Percentiles rank a stretch among this genome's conserved stretches.
These are phyloP conservation scores for Lagopus leucura DNA, from an alignment of 2,113 vertebrate species.

Conservation along the genomic window DNA sequence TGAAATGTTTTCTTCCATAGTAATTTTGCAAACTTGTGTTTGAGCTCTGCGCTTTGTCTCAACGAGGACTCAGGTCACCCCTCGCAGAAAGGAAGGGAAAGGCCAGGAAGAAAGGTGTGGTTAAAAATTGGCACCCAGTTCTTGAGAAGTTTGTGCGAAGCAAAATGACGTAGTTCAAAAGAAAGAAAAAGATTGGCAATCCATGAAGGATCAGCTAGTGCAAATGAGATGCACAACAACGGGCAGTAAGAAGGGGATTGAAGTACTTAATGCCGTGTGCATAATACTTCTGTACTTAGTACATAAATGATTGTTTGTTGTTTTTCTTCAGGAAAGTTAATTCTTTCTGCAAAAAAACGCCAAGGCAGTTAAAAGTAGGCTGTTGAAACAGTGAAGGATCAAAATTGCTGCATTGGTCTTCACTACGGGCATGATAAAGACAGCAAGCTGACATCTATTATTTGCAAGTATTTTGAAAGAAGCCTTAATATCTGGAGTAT, in stretches of 20 bases:
- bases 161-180: not conserved
- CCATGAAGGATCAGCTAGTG: not conserved
- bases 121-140: not conserved
- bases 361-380: not conserved
- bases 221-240: not conserved
- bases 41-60: not conserved
- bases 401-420: not conserved
- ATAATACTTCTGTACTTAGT: not conserved
- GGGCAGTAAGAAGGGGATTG: not conserved
- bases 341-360: not conserved
- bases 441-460: not conserved
- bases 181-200: not conserved
- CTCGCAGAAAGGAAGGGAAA: not conserved
- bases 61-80: not conserved
- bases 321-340: too few relatives aligned
- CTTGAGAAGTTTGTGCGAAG: not conserved
- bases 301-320: too few relatives aligned
- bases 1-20: not conserved
- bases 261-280: not conserved
- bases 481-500: not conserved
- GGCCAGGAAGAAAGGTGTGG: not conserved
- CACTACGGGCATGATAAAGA: not conserved
- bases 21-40: not conserved
- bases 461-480: not conserved
- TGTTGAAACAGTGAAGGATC: not conserved